Conservation (phyloP, 2,113 vertebrate species). For the Macaca mulatta region DNA sequence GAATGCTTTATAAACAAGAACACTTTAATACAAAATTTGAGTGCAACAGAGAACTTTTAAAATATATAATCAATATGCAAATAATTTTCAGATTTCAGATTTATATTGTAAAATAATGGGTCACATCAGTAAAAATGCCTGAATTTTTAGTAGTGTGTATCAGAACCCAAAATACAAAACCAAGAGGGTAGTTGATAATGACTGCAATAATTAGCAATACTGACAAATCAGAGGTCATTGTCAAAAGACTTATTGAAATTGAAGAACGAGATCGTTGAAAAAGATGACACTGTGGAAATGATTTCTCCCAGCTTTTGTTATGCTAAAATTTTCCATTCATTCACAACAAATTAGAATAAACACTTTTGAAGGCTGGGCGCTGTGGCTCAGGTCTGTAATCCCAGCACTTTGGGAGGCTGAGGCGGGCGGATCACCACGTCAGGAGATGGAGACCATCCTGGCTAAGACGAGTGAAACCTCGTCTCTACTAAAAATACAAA, state of each 20-base stretch:
- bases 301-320: not conserved
- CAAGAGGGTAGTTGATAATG: not conserved
- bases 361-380: not conserved
- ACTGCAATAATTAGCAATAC: not conserved
- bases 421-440: no score
- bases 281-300: not conserved
- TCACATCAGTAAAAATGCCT: not conserved
- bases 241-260: not conserved
- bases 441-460: no score
- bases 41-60: not conserved
- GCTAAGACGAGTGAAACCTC: no score
- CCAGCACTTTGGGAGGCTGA: no score
- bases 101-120: constrained; percentile 4
- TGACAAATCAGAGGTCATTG: not conserved
- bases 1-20: not conserved
- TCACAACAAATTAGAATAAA: constrained; percentile 35
- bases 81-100: constrained; percentile 43
- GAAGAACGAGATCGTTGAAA: not conserved
- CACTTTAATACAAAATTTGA: constrained; percentile 14
- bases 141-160: not conserved
- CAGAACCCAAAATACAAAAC: not conserved
- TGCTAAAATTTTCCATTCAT: constrained; percentile 42
- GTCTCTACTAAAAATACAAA: no score
- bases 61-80: constrained; percentile 39
- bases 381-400: no score